phyloP scores from a whole-genome alignment of 1,140 invertebrate genomes.

The Drosophila santomea region DNA sequence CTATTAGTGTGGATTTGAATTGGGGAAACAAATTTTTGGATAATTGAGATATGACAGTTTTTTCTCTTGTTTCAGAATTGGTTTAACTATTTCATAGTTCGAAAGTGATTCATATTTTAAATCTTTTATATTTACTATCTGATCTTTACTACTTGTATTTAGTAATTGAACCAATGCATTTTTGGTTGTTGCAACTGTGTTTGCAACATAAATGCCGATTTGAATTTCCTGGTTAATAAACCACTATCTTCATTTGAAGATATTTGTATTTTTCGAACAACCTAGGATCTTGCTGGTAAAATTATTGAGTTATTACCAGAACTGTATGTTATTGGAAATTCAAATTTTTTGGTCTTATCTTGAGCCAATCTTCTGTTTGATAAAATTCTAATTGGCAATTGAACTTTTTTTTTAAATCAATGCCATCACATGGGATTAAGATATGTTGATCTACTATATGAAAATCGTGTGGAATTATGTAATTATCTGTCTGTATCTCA shows the following conservation, averaged over 20 bases:
- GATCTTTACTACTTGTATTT: not conserved
- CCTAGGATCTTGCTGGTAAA: not conserved
- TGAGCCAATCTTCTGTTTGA: not conserved
- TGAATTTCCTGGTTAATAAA: not conserved
- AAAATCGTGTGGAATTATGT: not conserved
- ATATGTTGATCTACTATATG: not conserved
- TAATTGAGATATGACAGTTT: too few species aligned
- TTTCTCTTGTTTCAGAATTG: too few species aligned
- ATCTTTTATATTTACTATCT: too few species aligned
- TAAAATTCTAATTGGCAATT: not conserved
- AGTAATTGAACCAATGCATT: not conserved
- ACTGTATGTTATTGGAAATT: not conserved
- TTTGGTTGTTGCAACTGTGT: not conserved
- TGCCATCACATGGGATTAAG: not conserved
- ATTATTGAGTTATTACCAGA: not conserved
- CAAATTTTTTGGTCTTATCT: not conserved
- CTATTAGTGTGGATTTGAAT: too few species aligned
- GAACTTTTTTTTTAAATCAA: not conserved
- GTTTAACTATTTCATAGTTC: too few species aligned
- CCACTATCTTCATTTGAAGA: not conserved
- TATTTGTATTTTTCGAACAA: not conserved
- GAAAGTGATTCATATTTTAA: too few species aligned
- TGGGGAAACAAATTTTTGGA: too few species aligned
- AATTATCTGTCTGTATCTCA: not conserved
- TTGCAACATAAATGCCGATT: not conserved